phyloP scores from a whole-genome alignment of 2,888 invertebrate species.

The Nectonema munidae region DNA sequence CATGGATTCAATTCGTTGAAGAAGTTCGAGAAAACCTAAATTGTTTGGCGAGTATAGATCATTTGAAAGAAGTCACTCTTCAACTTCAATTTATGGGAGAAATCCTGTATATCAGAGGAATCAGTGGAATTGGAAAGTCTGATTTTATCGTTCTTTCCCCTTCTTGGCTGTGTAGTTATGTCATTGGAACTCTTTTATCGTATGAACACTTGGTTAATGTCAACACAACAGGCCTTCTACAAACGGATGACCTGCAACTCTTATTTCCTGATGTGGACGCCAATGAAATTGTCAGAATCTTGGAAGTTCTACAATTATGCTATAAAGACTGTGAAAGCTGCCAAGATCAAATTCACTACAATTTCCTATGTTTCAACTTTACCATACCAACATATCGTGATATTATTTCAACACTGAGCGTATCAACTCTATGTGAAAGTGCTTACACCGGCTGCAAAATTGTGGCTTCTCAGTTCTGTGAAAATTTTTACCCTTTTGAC shows the following conservation, averaged over 20 bases:
- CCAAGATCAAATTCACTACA: constrained; percentile 38
- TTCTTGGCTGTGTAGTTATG: constrained; percentile 34
- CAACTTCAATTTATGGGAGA: constrained; percentile 35
- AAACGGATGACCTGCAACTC: constrained; percentile 38
- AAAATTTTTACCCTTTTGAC: too few relatives aligned
- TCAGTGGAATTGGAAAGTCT: constrained; percentile 18
- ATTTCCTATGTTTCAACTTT: constrained; percentile 35
- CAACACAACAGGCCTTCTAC: constrained; percentile 36
- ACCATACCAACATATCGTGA: constrained; percentile 26
- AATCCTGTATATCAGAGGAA: constrained; percentile 22
- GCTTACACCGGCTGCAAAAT: too few relatives aligned
- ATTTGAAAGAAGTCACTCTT: constrained; percentile 31
- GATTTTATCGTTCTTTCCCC: constrained; percentile 35
- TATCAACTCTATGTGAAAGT: too few relatives aligned
- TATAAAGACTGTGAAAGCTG: constrained; percentile 33
- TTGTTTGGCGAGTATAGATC: constrained; percentile 33
- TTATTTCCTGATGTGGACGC: constrained; percentile 37
- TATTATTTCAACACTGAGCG: too few relatives aligned
- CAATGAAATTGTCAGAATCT: constrained; percentile 31
- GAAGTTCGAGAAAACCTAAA: constrained; percentile 30
- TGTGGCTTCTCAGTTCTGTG: too few relatives aligned
- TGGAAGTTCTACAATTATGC: constrained; percentile 38
- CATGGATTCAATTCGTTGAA: constrained; percentile 31
- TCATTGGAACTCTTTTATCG: constrained; percentile 34
- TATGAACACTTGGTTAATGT: constrained; percentile 26